Base-by-base conservation (phyloP, 2,888 invertebrate genomes). In the Saturnia pavonia region DNA sequence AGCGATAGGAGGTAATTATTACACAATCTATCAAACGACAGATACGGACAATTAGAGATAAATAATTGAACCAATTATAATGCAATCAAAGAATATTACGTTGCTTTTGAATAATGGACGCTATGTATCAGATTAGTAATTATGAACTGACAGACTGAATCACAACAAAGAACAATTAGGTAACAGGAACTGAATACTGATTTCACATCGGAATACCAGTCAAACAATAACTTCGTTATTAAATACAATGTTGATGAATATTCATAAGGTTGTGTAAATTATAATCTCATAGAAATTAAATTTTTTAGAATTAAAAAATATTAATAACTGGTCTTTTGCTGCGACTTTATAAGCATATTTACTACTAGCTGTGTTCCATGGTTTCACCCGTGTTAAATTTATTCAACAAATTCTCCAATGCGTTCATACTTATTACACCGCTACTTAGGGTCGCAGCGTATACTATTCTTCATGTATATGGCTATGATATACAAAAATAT, bases 91-190 rank as follows among this genome's bases (percentile, higher is more conserved):
- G 74, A 78, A 78, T 75, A 81, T 82, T 86, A 81, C 81, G 81
- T 79, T 78, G 74, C 73, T 73, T 73, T 75, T 78, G 77, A 78
- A 80, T 85, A 85, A 87, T 86, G 80, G 82, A 77, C 76, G 82
- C 80, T 81, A 90, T 91, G 88, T 88, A 90, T 91, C 88, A 86
- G 75, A 73, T 73, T 75, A 75, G 78, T 88, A 86, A 88, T 91
- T 91, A 91, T 82, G 81, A 77, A 77, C 74, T 78, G 71, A 77
- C 77, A 74, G 54, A 74, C 74, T 74, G 70, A 71, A 74, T 63
- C 63, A 63, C 57, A 68, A 60, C 68, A 68, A 72, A 73, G 76
- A 79, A 77, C 75, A 84, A 85, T 85, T 83, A 80, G 74, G 54
- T 68, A 73, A 72, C 68, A 71, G 72, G 72, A 54, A 25, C 63